phyloP scores from a whole-genome alignment of 2,888 invertebrate species.

The Lasioglossum figueresi region DNA sequence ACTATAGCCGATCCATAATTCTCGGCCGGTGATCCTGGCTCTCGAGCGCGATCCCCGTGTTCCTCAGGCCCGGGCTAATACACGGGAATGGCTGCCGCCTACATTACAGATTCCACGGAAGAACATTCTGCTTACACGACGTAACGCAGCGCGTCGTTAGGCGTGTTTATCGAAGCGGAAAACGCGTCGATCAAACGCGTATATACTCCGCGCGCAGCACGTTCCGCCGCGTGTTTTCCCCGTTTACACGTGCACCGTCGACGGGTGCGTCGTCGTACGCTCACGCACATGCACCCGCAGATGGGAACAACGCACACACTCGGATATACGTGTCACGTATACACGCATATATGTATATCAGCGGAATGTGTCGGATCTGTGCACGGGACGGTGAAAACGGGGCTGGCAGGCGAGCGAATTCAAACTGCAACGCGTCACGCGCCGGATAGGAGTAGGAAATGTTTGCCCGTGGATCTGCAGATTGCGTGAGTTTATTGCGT shows the following conservation, averaged over 20 bases:
- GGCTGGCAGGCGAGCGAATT: slow-evolving; percentile 38
- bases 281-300: not conserved
- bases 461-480: slow-evolving; percentile 51
- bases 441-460: slow-evolving; percentile 46
- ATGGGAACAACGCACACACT: not conserved
- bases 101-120: slow-evolving; percentile 39
- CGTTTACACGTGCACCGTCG: slow-evolving; percentile 20
- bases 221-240: slow-evolving; percentile 32
- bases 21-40: not conserved
- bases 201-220: slow-evolving; percentile 9
- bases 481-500: slow-evolving; percentile 61
- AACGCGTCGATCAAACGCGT: slow-evolving; percentile 51
- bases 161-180: slow-evolving; percentile 51
- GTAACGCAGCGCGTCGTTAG: slow-evolving; percentile 40
- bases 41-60: not conserved
- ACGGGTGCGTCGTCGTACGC: not conserved
- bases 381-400: slow-evolving; percentile 43
- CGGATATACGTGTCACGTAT: not conserved
- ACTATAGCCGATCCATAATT: slow-evolving; percentile 4
- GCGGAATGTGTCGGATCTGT: slow-evolving; percentile 5
- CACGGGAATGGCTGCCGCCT: slow-evolving; percentile 23
- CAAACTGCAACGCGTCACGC: slow-evolving; percentile 44
- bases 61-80: not conserved
- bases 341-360: not conserved
- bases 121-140: slow-evolving; percentile 44